Conservation (phyloP, 2,797 vertebrate species). For the Enteromius fasciolatus region DNA sequence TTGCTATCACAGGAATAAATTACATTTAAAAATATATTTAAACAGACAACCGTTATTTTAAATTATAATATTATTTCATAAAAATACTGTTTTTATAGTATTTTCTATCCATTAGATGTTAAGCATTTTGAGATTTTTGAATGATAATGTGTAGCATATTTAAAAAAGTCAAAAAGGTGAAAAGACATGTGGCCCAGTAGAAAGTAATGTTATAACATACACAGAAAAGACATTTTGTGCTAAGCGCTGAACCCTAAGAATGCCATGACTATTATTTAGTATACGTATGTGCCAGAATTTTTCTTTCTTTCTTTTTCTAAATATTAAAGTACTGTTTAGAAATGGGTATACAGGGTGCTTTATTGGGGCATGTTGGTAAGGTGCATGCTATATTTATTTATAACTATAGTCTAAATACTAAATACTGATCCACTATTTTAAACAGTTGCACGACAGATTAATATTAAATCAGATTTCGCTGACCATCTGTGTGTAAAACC, state of each 20-base stretch:
- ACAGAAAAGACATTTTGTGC: neutral
- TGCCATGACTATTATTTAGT: neutral
- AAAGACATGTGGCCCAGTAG: too few species aligned
- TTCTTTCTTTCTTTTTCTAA: neutral
- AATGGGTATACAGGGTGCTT: slow-evolving; percentile 2
- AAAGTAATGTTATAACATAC: neutral
- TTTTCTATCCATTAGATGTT: neutral
- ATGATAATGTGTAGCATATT: neutral
- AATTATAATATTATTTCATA: neutral
- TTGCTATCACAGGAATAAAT: neutral
- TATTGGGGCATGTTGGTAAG: neutral
- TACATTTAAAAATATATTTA: neutral
- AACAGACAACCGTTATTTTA: neutral
- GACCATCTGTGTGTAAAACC: neutral
- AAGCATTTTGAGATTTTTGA: neutral
- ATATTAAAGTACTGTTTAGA: neutral
- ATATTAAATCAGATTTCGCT: neutral
- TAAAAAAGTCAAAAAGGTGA: neutral
- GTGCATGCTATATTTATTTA: neutral
- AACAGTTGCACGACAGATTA: neutral
- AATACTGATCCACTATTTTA: neutral
- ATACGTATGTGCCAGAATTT: neutral
- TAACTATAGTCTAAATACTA: neutral
- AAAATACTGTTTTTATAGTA: neutral
- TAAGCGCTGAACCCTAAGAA: slow-evolving; percentile 1